phyloP scores from a whole-genome alignment of 2,888 invertebrate genomes.

The Trichopoda pennipes region DNA sequence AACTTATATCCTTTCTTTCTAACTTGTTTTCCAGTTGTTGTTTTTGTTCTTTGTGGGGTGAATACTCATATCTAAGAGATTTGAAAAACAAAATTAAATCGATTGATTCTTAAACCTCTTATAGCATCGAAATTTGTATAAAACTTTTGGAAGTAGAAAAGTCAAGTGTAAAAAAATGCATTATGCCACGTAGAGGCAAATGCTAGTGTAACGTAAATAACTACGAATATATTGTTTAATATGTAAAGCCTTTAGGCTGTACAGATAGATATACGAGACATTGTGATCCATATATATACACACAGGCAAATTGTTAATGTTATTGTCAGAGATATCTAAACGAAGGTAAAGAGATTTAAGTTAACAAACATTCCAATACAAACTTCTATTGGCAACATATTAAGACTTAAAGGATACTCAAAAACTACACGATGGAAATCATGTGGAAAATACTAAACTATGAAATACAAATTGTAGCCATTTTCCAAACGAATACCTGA shows the following conservation, averaged over 20 bases:
- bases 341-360: neutral
- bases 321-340: conserved; percentile 25
- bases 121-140: neutral
- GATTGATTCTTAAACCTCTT: conserved; percentile 56
- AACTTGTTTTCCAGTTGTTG: too few species aligned
- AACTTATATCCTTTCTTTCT: conserved; percentile 16
- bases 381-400: conserved; percentile 24
- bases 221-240: conserved; percentile 35
- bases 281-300: neutral
- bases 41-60: neutral
- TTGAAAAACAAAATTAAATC: conserved; percentile 54
- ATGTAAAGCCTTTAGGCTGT: conserved; percentile 56
- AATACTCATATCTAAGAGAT: conserved; percentile 21
- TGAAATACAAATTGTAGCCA: conserved; percentile 63
- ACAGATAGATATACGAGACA: neutral
- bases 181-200: conserved; percentile 33
- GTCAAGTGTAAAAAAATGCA: conserved; percentile 35
- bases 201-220: conserved; percentile 3
- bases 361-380: neutral
- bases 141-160: conserved; percentile 5
- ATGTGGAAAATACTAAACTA: conserved; percentile 63
- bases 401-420: conserved; percentile 44
- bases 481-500: conserved; percentile 63
- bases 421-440: conserved; percentile 42
- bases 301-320: conserved; percentile 50